Percentiles rank a stretch among this genome's conserved stretches.
phyloP scores from a whole-genome alignment of 2,113 vertebrate species.

The Catagonus wagneri region DNA sequence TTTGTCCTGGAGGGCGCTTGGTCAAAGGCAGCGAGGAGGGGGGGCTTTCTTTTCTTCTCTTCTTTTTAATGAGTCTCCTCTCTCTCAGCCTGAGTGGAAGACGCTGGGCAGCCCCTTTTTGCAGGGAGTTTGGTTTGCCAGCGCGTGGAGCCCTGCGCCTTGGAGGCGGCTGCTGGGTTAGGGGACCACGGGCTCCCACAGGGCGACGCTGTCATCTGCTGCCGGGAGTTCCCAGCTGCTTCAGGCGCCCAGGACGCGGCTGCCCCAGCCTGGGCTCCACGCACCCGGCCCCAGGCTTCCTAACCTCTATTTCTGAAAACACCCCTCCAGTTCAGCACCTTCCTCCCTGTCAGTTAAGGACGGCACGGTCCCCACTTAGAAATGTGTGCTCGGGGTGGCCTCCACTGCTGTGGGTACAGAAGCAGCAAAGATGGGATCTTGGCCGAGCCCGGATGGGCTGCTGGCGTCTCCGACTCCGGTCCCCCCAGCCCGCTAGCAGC shows the following conservation, averaged over 20 bases:
- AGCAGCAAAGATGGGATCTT: no score
- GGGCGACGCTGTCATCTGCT: neutral
- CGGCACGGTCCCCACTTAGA: neutral
- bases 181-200: neutral
- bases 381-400: neutral
- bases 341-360: neutral
- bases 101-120: neutral
- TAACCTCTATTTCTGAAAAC: neutral
- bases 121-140: neutral
- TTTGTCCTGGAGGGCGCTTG: constrained; percentile 26
- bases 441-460: neutral
- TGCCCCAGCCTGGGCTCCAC: neutral
- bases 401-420: neutral
- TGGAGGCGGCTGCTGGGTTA: neutral
- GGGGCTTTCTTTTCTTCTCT: constrained; percentile 10
- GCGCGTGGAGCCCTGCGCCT: neutral
- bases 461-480: neutral
- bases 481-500: neutral
- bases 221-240: neutral
- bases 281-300: neutral
- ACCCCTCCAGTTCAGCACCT: fast-evolving
- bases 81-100: constrained; percentile 33
- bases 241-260: neutral
- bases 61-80: constrained; percentile 62
- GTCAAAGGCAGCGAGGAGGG: constrained; percentile 2